A percentile compares a stretch with the other conserved stretches of the same genome.
phyloP scores from a whole-genome alignment of 2,888 invertebrate genomes.

The Aphrophora alni region DNA sequence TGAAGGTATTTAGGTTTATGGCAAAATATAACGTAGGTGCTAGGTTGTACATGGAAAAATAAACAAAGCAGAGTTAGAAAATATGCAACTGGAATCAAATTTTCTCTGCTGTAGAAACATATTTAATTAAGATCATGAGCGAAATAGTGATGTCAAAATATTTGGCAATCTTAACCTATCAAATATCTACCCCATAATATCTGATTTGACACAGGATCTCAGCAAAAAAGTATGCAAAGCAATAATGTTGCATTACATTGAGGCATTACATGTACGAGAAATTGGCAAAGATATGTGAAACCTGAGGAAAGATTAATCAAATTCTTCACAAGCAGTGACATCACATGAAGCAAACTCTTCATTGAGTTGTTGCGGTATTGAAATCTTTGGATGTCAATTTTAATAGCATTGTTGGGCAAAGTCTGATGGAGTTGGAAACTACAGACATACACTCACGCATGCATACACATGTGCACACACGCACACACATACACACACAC shows the following conservation, averaged over 20 bases:
- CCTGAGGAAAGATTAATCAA: background rate
- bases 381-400: background rate
- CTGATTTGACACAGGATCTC: slow-evolving; percentile 17
- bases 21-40: slow-evolving; percentile 10
- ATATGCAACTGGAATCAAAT: slow-evolving; percentile 11
- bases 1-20: background rate
- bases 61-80: background rate
- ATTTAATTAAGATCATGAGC: too few species aligned
- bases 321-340: too few species aligned
- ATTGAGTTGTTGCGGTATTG: background rate
- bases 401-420: background rate
- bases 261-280: too few species aligned
- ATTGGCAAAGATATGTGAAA: too few species aligned
- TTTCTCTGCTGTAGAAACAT: slow-evolving; percentile 21
- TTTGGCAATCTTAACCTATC: slow-evolving; percentile 7
- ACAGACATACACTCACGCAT: too few species aligned
- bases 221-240: slow-evolving; percentile 18
- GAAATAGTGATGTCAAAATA: too few species aligned
- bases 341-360: background rate
- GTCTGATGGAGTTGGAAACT: slow-evolving; percentile 21
- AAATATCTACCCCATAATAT: slow-evolving; percentile 9
- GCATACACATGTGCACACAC: too few species aligned
- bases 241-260: background rate
- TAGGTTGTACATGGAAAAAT: slow-evolving; percentile 20
- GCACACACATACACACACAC: too few species aligned